Base-by-base conservation (phyloP, 1,140 invertebrate species). In the Gryllus bimaculatus region DNA sequence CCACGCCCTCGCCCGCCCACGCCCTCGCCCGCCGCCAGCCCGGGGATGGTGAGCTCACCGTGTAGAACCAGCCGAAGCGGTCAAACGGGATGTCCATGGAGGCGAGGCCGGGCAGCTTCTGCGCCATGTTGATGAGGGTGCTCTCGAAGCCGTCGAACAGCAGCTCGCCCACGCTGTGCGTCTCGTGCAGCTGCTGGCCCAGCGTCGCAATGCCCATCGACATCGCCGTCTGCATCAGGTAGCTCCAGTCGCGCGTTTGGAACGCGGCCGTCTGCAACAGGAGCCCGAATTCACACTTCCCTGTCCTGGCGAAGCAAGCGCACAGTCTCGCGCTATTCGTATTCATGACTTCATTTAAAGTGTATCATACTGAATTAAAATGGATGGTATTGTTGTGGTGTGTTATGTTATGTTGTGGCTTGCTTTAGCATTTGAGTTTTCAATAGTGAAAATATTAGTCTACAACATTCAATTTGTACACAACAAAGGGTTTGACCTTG, bases 141-240 rank as follows among this genome's bases (percentile, higher is more conserved):
- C 95, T 93, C 7, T 91, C 84, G 81, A 92, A 95, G 8, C 94
- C 94, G 48, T 94, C 89, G 84, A 95, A 95, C 7, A 95, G 84
- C 79, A 92, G 87, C 84, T 92, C 87, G 18, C 88, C 83, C 0
- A 90, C 91, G 47, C 89, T 90, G 82, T 91, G 92, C 0, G 89
- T 92, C 0, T 92, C 83, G 80, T 90, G 87, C 78, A 93, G 81
- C 48, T 85, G 82, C 74, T 89, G 87, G 79, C 88, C 87, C 74
- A 88, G 86, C 78, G 82, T 78, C 39, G 87, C 82, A 78, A 93
- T 82, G 84, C 54, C 86, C 83, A 83, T 90, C 88, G 0, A 90
- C 85, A 0, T 88, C 8, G 78, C 6, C 15, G 39, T 12, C 80
- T 77, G 88, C 80, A 82, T 87, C 89, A 2, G 90, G 2, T 81